A percentile compares a stretch with the other conserved stretches of the same genome.
phyloP scores from a whole-genome alignment of 2,113 vertebrate genomes.

The Anser cygnoides region DNA sequence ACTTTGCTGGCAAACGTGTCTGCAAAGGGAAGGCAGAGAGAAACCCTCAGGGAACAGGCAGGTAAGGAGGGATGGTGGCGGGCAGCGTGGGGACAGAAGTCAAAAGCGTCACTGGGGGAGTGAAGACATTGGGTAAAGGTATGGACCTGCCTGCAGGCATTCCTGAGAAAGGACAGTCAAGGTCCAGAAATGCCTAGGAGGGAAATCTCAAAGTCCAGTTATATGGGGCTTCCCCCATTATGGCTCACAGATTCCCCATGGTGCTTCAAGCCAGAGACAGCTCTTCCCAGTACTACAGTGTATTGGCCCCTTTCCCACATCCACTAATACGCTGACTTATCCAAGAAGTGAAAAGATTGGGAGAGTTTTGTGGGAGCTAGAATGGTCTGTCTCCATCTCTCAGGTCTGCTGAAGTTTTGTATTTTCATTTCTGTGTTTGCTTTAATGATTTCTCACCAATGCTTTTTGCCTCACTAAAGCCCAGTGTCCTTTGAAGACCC shows the following conservation, averaged over 20 bases:
- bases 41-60: not conserved
- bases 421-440: not conserved
- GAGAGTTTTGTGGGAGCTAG: not conserved
- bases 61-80: not conserved
- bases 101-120: not conserved
- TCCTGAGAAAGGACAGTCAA: not conserved
- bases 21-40: slow-evolving; percentile 56
- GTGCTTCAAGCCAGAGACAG: not conserved
- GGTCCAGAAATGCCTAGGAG: not conserved
- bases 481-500: not conserved
- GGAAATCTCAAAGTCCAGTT: not conserved
- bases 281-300: not conserved
- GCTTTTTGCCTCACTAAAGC: not conserved
- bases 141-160: rapidly evolving
- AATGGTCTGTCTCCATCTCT: not conserved
- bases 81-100: not conserved
- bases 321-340: not conserved
- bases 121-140: not conserved
- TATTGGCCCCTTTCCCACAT: not conserved
- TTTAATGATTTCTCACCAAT: not conserved
- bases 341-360: not conserved
- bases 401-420: not conserved
- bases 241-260: not conserved
- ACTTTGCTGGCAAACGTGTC: slow-evolving; percentile 98
- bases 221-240: not conserved